Evolutionary conservation across 2,113 vertebrate genomes (phyloP), one percentile per base, ranked within the genome.

Genomic region (Euleptes europaea): DNA sequence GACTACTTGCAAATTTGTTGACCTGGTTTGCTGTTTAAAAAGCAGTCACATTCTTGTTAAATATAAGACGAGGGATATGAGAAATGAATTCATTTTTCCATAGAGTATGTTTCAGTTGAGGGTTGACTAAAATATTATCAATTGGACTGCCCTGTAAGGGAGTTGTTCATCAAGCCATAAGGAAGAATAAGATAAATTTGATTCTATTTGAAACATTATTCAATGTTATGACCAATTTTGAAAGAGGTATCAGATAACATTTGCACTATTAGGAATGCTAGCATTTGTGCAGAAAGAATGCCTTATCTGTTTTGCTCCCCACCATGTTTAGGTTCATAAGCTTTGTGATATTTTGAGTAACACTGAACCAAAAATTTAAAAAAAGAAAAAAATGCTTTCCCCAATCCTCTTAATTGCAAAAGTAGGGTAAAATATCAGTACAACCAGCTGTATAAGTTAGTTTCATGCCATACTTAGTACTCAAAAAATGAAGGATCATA

Each of bases 221-320:
- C 57, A 66, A 91, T 91, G 93, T 95, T 93, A 70, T 74, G 35
- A 84, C 89, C 66, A 57, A 80, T 79, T 88, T 89, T 88, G 86
- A 65, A 88, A 90, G 94, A 95, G 92, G 94, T 95, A 92, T 85
- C 88, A 91, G 92, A 90, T 95, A 95, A 85, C 82, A 94, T 96
- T 97, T 97, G 97, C 97, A 97, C 97, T 97, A 95, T 94, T 80
- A 87, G 31, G 81, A 95, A 95, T 89, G 88, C 88, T 95, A 89
- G 86, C 1, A 10, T 93, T 73, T 93, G 95, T 95, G 96, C 96
- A 95, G 94, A 96, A 93, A 90, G 84, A 93, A 96, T 96, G 97
- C 96, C 96, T 97, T 96, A 95, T 71, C 95, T 94, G 89, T 95
- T 96, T 85, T 90, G 87, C 84, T 84, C 93, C 95, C 95, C 49